phyloP scores from a whole-genome alignment of 2,113 vertebrate genomes.

The Hiodon tergisus region DNA sequence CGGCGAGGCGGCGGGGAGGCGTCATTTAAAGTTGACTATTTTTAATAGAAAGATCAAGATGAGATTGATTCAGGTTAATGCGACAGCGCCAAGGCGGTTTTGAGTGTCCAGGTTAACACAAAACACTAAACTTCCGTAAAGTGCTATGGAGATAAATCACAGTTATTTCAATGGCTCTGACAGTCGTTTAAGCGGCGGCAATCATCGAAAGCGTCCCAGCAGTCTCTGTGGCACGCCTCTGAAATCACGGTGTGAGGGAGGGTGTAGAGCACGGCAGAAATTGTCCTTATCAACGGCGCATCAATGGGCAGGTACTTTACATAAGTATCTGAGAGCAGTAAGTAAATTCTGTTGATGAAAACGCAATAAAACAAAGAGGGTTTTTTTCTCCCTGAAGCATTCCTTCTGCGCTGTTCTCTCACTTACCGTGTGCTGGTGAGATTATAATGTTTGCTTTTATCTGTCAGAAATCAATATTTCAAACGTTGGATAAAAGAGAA shows the following conservation, averaged over 20 bases:
- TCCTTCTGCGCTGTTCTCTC: constrained; percentile 67
- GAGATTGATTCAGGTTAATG: constrained; percentile 75
- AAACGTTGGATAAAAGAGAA: constrained; percentile 99
- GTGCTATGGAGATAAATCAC: constrained; percentile 97
- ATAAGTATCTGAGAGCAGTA: constrained; percentile 90
- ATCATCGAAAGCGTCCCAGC: constrained; percentile 83
- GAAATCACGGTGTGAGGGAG: constrained; percentile 76
- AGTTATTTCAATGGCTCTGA: constrained; percentile 89
- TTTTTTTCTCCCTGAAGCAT: constrained; percentile 80
- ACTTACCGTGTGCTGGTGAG: constrained; percentile 84
- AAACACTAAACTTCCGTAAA: constrained; percentile 71
- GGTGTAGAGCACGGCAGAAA: constrained; percentile 58
- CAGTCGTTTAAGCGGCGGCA: constrained; percentile 95
- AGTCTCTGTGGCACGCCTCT: constrained; percentile 82
- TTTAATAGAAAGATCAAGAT: constrained; percentile 73
- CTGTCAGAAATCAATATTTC: constrained; percentile 99
- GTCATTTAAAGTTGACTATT: constrained; percentile 66
- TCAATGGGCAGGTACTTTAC: constrained; percentile 75
- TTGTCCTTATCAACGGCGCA: constrained; percentile 80
- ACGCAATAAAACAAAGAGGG: constrained; percentile 93
- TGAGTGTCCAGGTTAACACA: constrained; percentile 70
- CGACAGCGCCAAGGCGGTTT: constrained; percentile 58
- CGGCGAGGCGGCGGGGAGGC: constrained; percentile 31
- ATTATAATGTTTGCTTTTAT: constrained; percentile 99
- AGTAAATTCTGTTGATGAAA: constrained; percentile 97